phyloP scores from a whole-genome alignment of 23 tunicate species.

The Clavelina lepadiformis region DNA sequence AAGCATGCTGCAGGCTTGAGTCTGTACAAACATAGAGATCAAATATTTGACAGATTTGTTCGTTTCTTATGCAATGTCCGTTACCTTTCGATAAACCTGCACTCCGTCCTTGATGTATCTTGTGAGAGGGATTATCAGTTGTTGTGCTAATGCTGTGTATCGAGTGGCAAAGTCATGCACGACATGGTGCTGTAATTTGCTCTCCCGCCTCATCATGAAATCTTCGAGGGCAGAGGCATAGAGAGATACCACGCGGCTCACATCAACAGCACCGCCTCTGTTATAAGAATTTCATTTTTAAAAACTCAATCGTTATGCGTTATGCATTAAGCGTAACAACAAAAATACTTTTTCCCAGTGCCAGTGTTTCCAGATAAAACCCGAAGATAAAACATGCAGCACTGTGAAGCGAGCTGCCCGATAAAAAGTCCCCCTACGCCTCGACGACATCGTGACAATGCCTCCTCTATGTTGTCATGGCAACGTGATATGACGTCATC shows the following conservation, averaged over 20 bases:
- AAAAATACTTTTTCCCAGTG: background rate
- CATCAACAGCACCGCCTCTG: slow-evolving; percentile 41
- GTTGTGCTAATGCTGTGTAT: slow-evolving; percentile 33
- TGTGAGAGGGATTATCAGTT: slow-evolving; percentile 31
- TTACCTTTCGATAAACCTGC: slow-evolving; percentile 57
- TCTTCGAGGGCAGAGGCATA: slow-evolving; percentile 44
- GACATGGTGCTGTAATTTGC: slow-evolving; percentile 57
- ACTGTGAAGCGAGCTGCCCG: slow-evolving; percentile 61
- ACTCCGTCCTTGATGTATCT: slow-evolving; percentile 35
- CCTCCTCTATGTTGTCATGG: slow-evolving; percentile 41
- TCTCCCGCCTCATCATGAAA: slow-evolving; percentile 62
- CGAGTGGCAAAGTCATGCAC: slow-evolving; percentile 38
- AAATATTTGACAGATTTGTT: background rate
- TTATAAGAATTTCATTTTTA: background rate
- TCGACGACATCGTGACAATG: slow-evolving; percentile 23
- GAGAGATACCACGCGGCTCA: slow-evolving; percentile 10
- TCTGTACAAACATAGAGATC: slow-evolving; percentile 7
- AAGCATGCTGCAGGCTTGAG: slow-evolving; percentile 47
- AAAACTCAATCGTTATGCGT: background rate
- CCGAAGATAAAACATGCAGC: slow-evolving; percentile 59
- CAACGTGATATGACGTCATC: slow-evolving; percentile 30
- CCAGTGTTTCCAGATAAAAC: slow-evolving; percentile 27
- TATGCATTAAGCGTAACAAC: too few relatives aligned
- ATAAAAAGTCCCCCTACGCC: slow-evolving; percentile 47
- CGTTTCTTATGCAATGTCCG: background rate